Evolutionary conservation across 2,797 vertebrate species (phyloP), one percentile per base, ranked within the genome.

Genomic region (Allochrocebus solatus): DNA sequence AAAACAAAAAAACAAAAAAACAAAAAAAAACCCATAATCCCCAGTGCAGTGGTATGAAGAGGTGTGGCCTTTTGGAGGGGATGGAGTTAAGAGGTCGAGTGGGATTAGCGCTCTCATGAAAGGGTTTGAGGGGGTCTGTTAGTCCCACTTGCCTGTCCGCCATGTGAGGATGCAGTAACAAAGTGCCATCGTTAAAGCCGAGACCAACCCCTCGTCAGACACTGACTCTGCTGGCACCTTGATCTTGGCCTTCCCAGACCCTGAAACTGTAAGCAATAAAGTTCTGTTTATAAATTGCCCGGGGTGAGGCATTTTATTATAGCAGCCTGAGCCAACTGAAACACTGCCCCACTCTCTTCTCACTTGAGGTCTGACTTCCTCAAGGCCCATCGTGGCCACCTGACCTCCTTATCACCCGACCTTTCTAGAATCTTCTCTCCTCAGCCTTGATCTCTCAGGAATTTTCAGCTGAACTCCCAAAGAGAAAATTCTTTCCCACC

Each of bases 381-480:
- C 13, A 41, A 26, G 28, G 41, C 70, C 75, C 3, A 0, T 33
- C 12, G 2, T 24, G 57, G n/a, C 43, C 28, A 8, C 72, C 39
- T 16, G 22, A 17, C 22, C 4, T 4, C 72, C 76, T 36, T 9
- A 43, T 48, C n/a, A 46, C 26, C 24, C 11, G 79, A 33, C 36
- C 64, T 82, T 70, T 83, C 97, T 78, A 81, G 88, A 93, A 82
- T 16, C 36, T 78, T 92, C 89, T 50, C 43, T 12, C 28, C 50
- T 67, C 4, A 16, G 26, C 12, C 33, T 48, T 28, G 79, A 17
- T 39, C 59, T 48, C 53, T 70, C 26, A 13, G 57, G 50, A 79
- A 28, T 64, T 83, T 36, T 55, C n/a, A 80, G 48, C 24, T 64
- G 39, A 53, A 61, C 53, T 55, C 19, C 50, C 8, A 9, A 36